Evolutionary conservation across 2,888 invertebrate genomes (phyloP).

Genomic region (Cyclophora albipunctata): DNA sequence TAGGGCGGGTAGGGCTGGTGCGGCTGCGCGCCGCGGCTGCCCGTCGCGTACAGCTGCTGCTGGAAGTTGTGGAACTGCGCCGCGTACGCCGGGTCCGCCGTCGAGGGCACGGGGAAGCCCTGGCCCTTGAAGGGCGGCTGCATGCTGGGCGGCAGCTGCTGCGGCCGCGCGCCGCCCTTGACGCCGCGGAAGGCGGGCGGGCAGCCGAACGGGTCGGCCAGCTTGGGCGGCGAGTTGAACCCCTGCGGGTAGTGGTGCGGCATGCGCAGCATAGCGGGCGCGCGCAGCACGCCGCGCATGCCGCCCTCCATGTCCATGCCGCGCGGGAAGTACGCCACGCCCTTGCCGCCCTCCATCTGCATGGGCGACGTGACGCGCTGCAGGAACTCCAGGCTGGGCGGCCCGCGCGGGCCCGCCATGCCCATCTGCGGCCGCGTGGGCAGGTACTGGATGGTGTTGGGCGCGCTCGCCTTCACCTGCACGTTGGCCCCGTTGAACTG

Average conservation of each 20-base stretch:
- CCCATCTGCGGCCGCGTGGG: conserved; percentile 94
- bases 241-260: conserved; percentile 67
- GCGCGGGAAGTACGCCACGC: conserved; percentile 83
- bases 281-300: conserved; percentile 68
- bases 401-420: conserved; percentile 82
- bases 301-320: conserved; percentile 70
- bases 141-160: conserved; percentile 85
- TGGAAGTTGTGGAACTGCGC: conserved; percentile 97
- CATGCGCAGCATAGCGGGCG: conserved; percentile 60
- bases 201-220: conserved; percentile 52
- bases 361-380: conserved; percentile 92
- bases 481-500: conserved; percentile 83
- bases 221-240: conserved; percentile 65
- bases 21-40: conserved; percentile 59
- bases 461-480: conserved; percentile 96
- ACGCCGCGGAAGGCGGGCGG: conserved; percentile 57
- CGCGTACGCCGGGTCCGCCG: conserved; percentile 93
- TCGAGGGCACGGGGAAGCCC: conserved; percentile 87
- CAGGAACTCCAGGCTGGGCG: conserved; percentile 92
- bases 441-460: conserved; percentile 98
- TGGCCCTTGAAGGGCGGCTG: conserved; percentile 83
- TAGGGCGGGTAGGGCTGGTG: conserved; percentile 65
- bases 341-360: conserved; percentile 78
- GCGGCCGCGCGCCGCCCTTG: conserved; percentile 67
- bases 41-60: conserved; percentile 93